A percentile compares a stretch with the other conserved stretches of the same genome.
Evolutionary conservation across 2,888 invertebrate genomes (phyloP).

Genomic region (Periphyllus acericola): DNA sequence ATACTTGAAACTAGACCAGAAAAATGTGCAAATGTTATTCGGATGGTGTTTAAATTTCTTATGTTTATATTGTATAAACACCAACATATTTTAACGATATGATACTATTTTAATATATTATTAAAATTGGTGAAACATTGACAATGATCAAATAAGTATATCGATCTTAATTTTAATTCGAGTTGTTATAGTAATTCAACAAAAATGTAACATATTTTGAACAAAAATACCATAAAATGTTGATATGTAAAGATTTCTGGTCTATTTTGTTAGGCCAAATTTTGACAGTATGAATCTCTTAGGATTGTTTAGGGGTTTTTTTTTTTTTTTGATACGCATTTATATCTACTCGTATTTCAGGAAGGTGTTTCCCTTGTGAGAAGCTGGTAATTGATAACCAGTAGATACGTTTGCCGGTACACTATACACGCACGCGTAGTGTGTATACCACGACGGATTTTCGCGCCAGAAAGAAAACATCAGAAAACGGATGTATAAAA

Average conservation of each 20-base stretch:
- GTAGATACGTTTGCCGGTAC: slow-evolving; percentile 9
- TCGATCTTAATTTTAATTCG: no score
- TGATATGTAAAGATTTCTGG: not conserved
- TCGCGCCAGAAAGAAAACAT: slow-evolving; percentile 46
- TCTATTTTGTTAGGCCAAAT: not conserved
- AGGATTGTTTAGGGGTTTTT: not conserved
- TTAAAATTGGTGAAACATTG: no score
- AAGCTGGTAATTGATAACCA: slow-evolving; percentile 40
- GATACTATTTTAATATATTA: no score
- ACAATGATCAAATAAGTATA: no score
- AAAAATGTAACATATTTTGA: no score
- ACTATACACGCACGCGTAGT: not conserved
- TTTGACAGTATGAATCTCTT: not conserved
- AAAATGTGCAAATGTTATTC: no score
- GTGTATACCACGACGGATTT: slow-evolving; percentile 12
- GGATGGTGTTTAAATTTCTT: no score
- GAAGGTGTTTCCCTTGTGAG: slow-evolving; percentile 8
- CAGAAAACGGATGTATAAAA: slow-evolving; percentile 45
- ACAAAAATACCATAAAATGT: not conserved
- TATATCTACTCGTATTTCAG: slow-evolving; percentile 24
- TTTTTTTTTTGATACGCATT: not conserved
- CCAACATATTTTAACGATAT: no score
- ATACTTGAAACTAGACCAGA: no score
- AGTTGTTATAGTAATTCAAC: no score
- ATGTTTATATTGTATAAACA: no score